Conservation (phyloP, 2,888 invertebrate species). For the Chalcis sispes region DNA sequence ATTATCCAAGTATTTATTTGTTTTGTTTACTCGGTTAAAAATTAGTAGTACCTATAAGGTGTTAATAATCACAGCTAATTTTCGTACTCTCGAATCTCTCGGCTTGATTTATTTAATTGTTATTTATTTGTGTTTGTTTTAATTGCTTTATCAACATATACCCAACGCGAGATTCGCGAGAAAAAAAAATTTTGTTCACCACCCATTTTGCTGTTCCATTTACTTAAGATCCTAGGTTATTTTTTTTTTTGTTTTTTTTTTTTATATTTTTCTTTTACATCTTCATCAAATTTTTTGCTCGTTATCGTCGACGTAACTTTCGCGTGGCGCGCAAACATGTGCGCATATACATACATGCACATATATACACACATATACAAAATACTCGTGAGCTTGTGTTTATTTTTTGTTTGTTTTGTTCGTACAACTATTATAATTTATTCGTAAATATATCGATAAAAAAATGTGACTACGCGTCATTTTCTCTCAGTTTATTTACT, state of each 20-base stretch:
- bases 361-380: constrained; percentile 35
- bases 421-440: constrained; percentile 4
- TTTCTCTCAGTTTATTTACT: constrained; percentile 4
- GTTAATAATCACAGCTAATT: constrained; percentile 73
- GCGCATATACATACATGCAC: constrained; percentile 13
- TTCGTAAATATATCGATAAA: constrained; percentile 35
- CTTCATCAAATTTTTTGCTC: neutral
- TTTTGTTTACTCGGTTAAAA: constrained; percentile 56
- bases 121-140: too few species aligned
- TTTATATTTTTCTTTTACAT: constrained; percentile 10
- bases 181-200: constrained; percentile 33
- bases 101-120: neutral
- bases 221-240: too few species aligned
- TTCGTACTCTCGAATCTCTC: constrained; percentile 46
- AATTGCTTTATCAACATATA: too few species aligned
- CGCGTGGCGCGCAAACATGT: too few species aligned
- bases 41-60: constrained; percentile 70
- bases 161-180: constrained; percentile 1
- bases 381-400: constrained; percentile 28
- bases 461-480: constrained; percentile 22
- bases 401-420: neutral
- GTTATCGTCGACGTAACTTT: constrained; percentile 9
- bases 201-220: too few species aligned
- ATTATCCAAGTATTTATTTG: constrained; percentile 9
- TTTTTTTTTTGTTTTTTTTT: constrained; percentile 36